Evolutionary conservation across 2,888 invertebrate species (phyloP).

Genomic region (Temnothorax unifasciatus): DNA sequence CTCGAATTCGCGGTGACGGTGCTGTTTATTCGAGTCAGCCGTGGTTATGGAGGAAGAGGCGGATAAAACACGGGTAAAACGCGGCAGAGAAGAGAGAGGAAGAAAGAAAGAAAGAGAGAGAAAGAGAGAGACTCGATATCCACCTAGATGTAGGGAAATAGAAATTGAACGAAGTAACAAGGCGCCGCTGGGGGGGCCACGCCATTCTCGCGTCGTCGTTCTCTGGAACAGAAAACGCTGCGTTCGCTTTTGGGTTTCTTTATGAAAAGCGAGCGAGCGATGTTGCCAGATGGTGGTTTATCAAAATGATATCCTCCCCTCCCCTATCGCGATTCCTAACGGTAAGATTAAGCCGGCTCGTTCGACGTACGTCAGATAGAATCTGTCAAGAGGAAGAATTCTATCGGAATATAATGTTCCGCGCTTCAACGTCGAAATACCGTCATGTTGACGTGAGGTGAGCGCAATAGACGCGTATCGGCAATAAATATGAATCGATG

Average conservation of each 20-base stretch:
- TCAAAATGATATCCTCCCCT: conserved; percentile 29
- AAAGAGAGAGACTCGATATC: conserved; percentile 36
- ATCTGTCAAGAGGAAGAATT: conserved; percentile 21
- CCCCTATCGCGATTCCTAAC: neutral
- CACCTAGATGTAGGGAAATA: conserved; percentile 61
- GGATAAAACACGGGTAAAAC: conserved; percentile 1
- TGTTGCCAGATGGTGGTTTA: conserved; percentile 10
- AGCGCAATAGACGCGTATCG: conserved; percentile 6
- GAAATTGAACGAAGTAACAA: conserved; percentile 62
- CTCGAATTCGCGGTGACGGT: conserved; percentile 54
- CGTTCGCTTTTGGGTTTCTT: conserved; percentile 25
- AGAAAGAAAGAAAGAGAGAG: neutral
- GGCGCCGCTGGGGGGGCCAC: conserved; percentile 9
- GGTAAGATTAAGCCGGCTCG: conserved; percentile 34
- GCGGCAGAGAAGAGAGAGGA: neutral
- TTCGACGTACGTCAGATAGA: conserved; percentile 5
- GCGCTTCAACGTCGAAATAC: conserved; percentile 26
- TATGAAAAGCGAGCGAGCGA: neutral
- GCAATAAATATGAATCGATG: conserved; percentile 15
- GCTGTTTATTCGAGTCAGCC: conserved; percentile 57
- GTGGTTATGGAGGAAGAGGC: conserved; percentile 9
- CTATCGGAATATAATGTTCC: conserved; percentile 17
- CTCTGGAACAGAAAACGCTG: conserved; percentile 28
- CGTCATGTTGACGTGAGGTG: conserved; percentile 7
- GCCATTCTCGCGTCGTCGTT: neutral